Conservation (phyloP, 2,797 vertebrate species). For the Epinephelus coioides region DNA sequence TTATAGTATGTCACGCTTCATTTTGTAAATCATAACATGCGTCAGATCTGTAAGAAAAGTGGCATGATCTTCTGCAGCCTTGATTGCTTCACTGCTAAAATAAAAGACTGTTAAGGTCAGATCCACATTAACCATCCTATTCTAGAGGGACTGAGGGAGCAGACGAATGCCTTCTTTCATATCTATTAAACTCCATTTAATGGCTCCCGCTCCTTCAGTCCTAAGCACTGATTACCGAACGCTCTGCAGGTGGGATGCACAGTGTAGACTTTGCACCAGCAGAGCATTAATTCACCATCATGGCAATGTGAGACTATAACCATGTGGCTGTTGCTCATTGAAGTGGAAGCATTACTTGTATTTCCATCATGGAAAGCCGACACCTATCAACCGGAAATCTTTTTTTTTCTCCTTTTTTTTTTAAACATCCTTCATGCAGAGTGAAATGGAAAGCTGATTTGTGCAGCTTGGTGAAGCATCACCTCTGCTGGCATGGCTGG, state of each 20-base stretch:
- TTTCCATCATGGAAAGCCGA: conserved; percentile 42
- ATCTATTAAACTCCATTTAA: conserved; percentile 76
- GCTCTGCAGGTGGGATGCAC: conserved; percentile 63
- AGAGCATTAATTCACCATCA: conserved; percentile 49
- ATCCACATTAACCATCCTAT: conserved; percentile 32
- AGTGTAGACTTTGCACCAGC: conserved; percentile 25
- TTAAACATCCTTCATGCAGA: conserved; percentile 53
- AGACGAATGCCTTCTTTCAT: conserved; percentile 65
- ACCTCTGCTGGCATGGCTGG: conserved; percentile 48
- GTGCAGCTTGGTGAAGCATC: conserved; percentile 64
- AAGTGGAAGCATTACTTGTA: conserved; percentile 38
- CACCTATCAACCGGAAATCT: conserved; percentile 52
- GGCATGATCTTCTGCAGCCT: neutral
- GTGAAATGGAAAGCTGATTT: conserved; percentile 69
- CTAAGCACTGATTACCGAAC: conserved; percentile 78
- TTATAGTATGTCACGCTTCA: neutral
- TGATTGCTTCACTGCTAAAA: no score
- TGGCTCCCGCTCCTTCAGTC: conserved; percentile 68
- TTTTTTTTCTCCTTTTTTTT: conserved; percentile 38
- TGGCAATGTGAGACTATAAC: conserved; percentile 29
- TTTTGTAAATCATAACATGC: neutral
- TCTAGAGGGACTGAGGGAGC: conserved; percentile 54
- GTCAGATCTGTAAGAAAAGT: neutral
- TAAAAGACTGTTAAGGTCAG: conserved; percentile 1
- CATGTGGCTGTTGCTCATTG: conserved; percentile 50